Base-by-base conservation (phyloP, 2,797 vertebrate species). In the Jordanella pulchra region DNA sequence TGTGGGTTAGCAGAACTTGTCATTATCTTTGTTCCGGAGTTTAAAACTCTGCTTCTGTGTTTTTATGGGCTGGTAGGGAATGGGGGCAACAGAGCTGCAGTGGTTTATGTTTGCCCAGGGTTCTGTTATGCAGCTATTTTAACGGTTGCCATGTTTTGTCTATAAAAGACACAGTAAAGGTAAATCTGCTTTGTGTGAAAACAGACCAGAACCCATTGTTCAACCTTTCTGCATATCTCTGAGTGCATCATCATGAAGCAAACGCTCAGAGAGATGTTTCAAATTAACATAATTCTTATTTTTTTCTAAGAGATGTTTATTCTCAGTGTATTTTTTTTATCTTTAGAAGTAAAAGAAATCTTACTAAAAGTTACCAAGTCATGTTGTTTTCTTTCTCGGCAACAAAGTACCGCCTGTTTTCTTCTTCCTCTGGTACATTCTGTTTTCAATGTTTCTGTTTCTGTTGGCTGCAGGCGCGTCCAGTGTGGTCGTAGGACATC, bases 401-500 rank as follows among this genome's bases (percentile, higher is more conserved):
- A 54, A 47, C 48, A 67, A 67, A 25, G 13, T 17, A 25, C 21
- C 30, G 10, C 3, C 7, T 48, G 25, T 48, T 48, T 65, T 68
- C 7, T 28, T 35, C 1, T 27, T 9, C 35, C 18, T 21, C 44
- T 58, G 55, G 28, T 65, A 15, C 65, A 23, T 39, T 35, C 1
- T 72, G 10, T 14, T 3, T 55, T 71, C 3, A 67, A 53, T 32
- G 1, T 28, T 39, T 15, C 7, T 5, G n/a, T 83, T 76, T 86
- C 65, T 83, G 15, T 54, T 42, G 35, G 17, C 45, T 81, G 51
- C 89, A 99, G 98, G 98, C 89, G 93, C 96, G 0, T 95, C 95
- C 89, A 97, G 97, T 4, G 97, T 99, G 80, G 89, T 98, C 1
- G 95, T 98, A 0, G 97, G 98, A 28, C 95, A 99, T 83, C 98